Conservation (phyloP, 2,113 vertebrate species). For the Antigone vipio region DNA sequence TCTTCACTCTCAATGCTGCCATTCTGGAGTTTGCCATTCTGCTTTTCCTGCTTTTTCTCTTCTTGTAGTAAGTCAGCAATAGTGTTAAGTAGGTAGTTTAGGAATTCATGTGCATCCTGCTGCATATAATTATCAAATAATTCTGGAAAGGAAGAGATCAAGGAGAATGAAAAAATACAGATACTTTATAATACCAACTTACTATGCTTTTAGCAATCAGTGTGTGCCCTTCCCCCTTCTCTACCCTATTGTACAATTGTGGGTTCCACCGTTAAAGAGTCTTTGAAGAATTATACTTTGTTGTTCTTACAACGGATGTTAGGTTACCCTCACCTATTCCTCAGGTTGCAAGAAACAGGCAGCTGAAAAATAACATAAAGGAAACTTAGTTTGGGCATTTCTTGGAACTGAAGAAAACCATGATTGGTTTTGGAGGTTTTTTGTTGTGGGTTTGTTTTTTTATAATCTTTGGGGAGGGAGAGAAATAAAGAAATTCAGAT, state of each 20-base stretch:
- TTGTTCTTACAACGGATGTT: not conserved
- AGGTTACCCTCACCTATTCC: not conserved
- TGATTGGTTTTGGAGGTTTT: not conserved
- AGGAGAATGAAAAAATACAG: not conserved
- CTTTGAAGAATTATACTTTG: not conserved
- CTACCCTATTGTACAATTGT: not conserved
- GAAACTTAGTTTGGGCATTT: not conserved
- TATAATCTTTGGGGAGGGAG: not conserved
- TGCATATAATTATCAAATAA: conserved; percentile 96
- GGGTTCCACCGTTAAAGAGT: not conserved
- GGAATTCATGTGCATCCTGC: conserved; percentile 92
- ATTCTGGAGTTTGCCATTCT: conserved; percentile 74
- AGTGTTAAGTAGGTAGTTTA: conserved; percentile 94
- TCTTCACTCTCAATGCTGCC: conserved; percentile 78
- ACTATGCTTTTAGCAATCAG: not conserved
- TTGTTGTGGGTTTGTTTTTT: too few relatives aligned
- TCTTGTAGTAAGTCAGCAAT: conserved; percentile 88
- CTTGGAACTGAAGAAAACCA: not conserved
- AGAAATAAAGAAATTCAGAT: not conserved
- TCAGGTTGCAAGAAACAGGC: not conserved
- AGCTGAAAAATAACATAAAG: not conserved
- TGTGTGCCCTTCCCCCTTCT: not conserved
- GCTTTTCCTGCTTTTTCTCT: conserved; percentile 76
- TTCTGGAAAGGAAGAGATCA: conserved; percentile 70
- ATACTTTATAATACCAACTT: not conserved